These are phyloP conservation scores for Chionoecetes opilio DNA, from an alignment of 1,140 invertebrate species.

Conservation along the genomic window DNA sequence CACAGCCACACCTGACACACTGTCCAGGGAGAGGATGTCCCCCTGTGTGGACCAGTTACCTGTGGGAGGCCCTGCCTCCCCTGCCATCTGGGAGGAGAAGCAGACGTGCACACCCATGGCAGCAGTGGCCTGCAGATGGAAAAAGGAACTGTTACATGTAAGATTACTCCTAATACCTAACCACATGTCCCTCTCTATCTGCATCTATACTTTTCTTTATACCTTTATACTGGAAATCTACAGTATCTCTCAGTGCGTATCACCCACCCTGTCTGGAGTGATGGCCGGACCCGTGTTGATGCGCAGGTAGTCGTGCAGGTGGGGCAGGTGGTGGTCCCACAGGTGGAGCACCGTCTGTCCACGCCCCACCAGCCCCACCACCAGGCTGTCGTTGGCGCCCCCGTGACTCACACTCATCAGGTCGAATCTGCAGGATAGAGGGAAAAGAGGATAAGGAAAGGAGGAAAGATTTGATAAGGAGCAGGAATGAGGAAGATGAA, in stretches of 20 bases:
- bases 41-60: slow-evolving; percentile 57
- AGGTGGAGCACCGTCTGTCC: slow-evolving; percentile 84
- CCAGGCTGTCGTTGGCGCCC: slow-evolving; percentile 83
- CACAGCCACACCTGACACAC: slow-evolving; percentile 49
- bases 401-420: slow-evolving; percentile 83
- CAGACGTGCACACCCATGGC: slow-evolving; percentile 64
- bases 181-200: too few species aligned
- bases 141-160: not conserved
- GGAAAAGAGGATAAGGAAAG: slow-evolving; percentile 83
- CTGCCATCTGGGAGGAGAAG: slow-evolving; percentile 57
- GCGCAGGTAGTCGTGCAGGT: slow-evolving; percentile 84
- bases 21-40: slow-evolving; percentile 44
- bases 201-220: too few species aligned
- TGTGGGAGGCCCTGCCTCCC: slow-evolving; percentile 39
- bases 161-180: too few species aligned
- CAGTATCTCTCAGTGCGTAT: not conserved
- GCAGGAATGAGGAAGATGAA: too few species aligned
- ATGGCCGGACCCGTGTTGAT: slow-evolving; percentile 83
- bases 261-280: slow-evolving; percentile 81
- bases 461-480: too few species aligned
- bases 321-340: slow-evolving; percentile 83
- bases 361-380: slow-evolving; percentile 83
- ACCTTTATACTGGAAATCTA: too few species aligned
- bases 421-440: slow-evolving; percentile 85
- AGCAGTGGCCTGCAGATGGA: slow-evolving; percentile 38